These are phyloP conservation scores for Otis tarda DNA, from an alignment of 2,113 vertebrate genomes.

Conservation along the genomic window DNA sequence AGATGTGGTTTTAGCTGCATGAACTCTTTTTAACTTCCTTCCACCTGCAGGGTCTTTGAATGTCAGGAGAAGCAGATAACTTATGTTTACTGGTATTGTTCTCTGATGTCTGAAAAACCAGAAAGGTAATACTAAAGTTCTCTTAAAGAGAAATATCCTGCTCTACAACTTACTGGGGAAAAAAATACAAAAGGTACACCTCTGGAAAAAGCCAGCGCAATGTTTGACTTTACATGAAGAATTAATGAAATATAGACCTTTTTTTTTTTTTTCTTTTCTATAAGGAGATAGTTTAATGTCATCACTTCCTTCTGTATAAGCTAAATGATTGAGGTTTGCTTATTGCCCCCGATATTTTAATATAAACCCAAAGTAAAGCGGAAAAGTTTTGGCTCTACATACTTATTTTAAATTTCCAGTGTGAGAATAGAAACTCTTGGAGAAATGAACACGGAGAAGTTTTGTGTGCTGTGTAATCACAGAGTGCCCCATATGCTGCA, in stretches of 20 bases:
- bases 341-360: not conserved
- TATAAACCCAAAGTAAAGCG: not conserved
- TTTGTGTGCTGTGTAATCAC: not conserved
- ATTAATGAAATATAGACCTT: not conserved
- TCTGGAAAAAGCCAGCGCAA: not conserved
- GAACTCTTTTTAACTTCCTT: slow-evolving; percentile 55
- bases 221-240: not conserved
- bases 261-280: not conserved
- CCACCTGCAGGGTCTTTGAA: slow-evolving; percentile 24
- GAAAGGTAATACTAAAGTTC: not conserved
- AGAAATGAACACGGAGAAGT: not conserved
- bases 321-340: not conserved
- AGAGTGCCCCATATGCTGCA: not conserved
- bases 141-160: not conserved
- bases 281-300: not conserved
- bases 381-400: not conserved
- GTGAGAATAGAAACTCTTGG: not conserved
- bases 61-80: slow-evolving; percentile 13
- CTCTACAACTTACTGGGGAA: not conserved
- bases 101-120: not conserved
- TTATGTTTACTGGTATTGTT: not conserved
- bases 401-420: not conserved
- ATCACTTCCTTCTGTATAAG: not conserved
- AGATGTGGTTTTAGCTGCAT: slow-evolving; percentile 27
- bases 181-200: not conserved